phyloP scores from a whole-genome alignment of 2,888 invertebrate genomes.

The Dicyrtomina minuta region DNA sequence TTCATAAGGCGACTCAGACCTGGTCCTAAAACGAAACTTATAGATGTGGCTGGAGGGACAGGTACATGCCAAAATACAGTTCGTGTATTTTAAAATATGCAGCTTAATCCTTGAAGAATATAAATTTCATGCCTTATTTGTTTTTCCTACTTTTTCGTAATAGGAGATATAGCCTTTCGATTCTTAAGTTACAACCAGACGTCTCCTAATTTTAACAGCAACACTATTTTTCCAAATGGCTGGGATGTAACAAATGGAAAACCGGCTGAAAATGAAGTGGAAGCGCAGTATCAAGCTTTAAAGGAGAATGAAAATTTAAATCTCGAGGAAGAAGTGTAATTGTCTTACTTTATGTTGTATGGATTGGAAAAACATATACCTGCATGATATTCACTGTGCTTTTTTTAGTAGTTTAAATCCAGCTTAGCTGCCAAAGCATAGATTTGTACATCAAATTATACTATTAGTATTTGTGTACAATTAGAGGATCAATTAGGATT shows the following conservation, averaged over 20 bases:
- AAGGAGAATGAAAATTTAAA: not conserved
- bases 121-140: not conserved
- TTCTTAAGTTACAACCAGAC: constrained; percentile 60
- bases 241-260: not conserved
- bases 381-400: too few relatives aligned
- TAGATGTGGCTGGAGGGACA: constrained; percentile 98
- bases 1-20: constrained; percentile 80
- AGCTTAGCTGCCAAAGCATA: too few relatives aligned
- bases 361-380: too few relatives aligned
- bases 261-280: constrained; percentile 44
- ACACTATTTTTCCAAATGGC: not conserved
- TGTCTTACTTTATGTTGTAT: too few relatives aligned
- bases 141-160: not conserved
- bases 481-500: too few relatives aligned
- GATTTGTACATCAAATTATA: too few relatives aligned
- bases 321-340: not conserved
- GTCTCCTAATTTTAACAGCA: constrained; percentile 4
- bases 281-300: constrained; percentile 28
- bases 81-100: not conserved
- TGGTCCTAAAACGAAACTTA: constrained; percentile 69
- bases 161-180: constrained; percentile 91
- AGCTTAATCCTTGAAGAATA: not conserved
- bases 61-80: too few relatives aligned
- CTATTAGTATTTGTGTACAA: too few relatives aligned
- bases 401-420: too few relatives aligned